Evolutionary conservation across 2,113 vertebrate species (phyloP).

Genomic region (Saguinus midas): DNA sequence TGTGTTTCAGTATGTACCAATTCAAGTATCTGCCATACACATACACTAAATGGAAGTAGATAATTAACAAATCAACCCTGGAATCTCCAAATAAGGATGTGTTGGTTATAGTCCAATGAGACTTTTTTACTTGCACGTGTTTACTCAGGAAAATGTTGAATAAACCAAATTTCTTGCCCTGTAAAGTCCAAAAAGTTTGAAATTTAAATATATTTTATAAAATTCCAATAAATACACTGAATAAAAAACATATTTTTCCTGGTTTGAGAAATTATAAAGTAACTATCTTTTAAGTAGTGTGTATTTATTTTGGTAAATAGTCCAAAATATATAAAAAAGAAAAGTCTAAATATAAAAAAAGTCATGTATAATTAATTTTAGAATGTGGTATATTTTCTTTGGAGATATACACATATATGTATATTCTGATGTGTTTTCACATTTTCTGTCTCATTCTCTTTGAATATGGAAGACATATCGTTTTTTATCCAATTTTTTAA

Average conservation of each 20-base stretch:
- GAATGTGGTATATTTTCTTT: not conserved
- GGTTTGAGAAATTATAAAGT: constrained; percentile 22
- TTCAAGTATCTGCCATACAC: not conserved
- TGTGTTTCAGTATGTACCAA: not conserved
- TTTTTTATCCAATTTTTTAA: not conserved
- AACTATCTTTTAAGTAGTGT: not conserved
- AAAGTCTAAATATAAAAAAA: not conserved
- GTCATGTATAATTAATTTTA: not conserved
- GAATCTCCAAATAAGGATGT: not conserved
- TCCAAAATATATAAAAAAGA: not conserved
- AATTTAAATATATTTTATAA: constrained; percentile 22
- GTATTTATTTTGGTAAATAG: not conserved
- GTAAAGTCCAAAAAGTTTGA: not conserved
- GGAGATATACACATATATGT: not conserved
- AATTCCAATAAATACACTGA: not conserved
- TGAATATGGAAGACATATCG: not conserved
- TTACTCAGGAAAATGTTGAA: not conserved
- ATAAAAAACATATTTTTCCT: not conserved
- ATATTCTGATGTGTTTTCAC: not conserved
- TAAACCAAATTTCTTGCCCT: not conserved
- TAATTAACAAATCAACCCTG: not conserved
- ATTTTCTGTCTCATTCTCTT: not conserved
- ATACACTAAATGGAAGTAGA: not conserved
- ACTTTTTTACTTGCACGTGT: not conserved
- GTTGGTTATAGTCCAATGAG: not conserved